These are phyloP conservation scores for Stomatorhinus ivindoensis DNA, from an alignment of 2,113 vertebrate genomes.

Conservation along the genomic window DNA sequence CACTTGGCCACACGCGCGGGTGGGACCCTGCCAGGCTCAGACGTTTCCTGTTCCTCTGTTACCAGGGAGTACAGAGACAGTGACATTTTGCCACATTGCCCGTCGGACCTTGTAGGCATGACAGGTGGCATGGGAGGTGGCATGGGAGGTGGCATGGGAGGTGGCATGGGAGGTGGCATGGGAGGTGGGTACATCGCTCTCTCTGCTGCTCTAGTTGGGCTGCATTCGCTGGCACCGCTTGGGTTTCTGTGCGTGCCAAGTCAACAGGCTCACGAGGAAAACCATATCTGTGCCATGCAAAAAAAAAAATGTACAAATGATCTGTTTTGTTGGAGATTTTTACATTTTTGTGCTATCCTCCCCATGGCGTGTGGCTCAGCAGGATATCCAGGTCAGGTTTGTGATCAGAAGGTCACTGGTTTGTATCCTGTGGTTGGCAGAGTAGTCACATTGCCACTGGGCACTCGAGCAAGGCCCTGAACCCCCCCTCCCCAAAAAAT, in stretches of 20 bases:
- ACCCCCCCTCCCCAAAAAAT: not conserved
- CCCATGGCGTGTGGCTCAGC: not conserved
- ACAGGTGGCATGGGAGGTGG: not conserved
- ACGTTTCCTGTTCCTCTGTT: not conserved
- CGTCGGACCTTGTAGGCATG: not conserved
- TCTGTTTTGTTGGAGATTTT: not conserved
- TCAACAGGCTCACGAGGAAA: not conserved
- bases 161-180: too few relatives aligned
- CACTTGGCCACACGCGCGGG: not conserved
- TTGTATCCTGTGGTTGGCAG: not conserved
- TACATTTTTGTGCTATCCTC: not conserved
- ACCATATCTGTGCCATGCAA: not conserved
- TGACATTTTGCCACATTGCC: not conserved
- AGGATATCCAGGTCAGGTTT: not conserved
- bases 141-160: too few relatives aligned
- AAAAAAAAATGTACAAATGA: constrained; percentile 13
- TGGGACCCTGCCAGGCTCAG: not conserved
- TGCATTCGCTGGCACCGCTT: not conserved
- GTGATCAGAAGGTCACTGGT: not conserved
- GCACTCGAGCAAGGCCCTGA: not conserved
- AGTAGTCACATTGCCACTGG: not conserved
- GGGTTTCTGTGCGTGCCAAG: not conserved
- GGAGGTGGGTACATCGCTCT: not conserved
- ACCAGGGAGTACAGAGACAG: not conserved
- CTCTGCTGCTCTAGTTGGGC: not conserved